phyloP scores from a whole-genome alignment of 2,113 vertebrate species.

The Neomonachus schauinslandi region DNA sequence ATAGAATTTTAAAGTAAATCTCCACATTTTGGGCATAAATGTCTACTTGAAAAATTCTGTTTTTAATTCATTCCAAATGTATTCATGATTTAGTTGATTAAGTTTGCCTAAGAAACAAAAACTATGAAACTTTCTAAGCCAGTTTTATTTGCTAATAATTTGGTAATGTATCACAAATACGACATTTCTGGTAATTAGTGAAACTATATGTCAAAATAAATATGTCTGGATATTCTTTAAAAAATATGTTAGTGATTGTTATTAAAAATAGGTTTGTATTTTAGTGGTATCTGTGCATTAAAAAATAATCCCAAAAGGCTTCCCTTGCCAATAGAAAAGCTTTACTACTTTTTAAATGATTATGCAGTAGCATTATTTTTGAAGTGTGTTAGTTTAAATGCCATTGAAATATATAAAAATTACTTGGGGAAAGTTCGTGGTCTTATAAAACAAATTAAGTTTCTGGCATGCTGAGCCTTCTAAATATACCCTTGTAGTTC shows the following conservation, averaged over 20 bases:
- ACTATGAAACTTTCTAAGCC: neutral
- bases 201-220: neutral
- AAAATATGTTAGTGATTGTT: neutral
- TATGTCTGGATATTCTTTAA: neutral
- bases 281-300: neutral
- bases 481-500: neutral
- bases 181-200: neutral
- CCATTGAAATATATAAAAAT: neutral
- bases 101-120: neutral
- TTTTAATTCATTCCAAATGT: neutral
- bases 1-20: conserved; percentile 32
- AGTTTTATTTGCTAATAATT: conserved; percentile 6
- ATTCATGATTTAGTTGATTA: neutral
- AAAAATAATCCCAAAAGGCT: neutral
- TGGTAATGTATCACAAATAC: neutral
- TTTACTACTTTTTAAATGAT: neutral
- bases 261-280: neutral
- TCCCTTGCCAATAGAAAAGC: neutral
- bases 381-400: neutral
- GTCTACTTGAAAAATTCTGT: neutral
- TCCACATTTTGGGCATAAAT: neutral
- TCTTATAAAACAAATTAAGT: neutral
- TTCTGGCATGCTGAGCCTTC: neutral
- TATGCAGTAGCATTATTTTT: neutral
- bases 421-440: neutral